Evolutionary conservation across 2,797 vertebrate genomes (phyloP).

Genomic region (Sus cebifrons): DNA sequence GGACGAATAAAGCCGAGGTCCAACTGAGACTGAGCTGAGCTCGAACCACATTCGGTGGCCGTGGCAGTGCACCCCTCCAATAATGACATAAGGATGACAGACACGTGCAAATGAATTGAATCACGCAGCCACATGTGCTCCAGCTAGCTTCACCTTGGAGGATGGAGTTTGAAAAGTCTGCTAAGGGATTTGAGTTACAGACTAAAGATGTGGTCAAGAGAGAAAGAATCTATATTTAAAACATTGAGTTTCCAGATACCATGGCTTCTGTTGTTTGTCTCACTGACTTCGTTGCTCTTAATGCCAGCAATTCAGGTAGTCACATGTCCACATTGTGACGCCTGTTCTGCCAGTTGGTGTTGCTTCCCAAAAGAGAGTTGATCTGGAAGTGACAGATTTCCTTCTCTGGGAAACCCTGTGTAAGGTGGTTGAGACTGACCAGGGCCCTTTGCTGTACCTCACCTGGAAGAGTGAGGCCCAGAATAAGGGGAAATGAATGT

Average conservation of each 20-base stretch:
- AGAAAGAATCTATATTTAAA: constrained; percentile 27
- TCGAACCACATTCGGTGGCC: neutral
- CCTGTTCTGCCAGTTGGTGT: neutral
- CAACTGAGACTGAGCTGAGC: constrained; percentile 34
- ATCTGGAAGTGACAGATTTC: neutral
- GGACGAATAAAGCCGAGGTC: constrained; percentile 27
- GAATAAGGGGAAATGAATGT: neutral
- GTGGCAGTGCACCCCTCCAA: neutral
- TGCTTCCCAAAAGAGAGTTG: neutral
- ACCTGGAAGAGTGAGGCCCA: neutral
- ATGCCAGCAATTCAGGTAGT: neutral
- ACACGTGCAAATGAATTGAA: neutral
- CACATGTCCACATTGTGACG: neutral
- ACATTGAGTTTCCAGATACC: neutral
- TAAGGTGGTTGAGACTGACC: neutral
- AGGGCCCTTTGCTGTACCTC: neutral
- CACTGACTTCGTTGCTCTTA: neutral
- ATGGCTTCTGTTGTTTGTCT: neutral
- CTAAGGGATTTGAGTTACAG: neutral
- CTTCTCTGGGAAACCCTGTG: neutral
- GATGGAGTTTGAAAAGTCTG: neutral
- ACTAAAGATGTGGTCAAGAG: neutral
- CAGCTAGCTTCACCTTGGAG: neutral
- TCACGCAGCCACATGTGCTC: neutral
- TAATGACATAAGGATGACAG: neutral